These are phyloP conservation scores for Agraylea sexmaculata DNA, from an alignment of 1,140 invertebrate genomes.

Conservation along the genomic window DNA sequence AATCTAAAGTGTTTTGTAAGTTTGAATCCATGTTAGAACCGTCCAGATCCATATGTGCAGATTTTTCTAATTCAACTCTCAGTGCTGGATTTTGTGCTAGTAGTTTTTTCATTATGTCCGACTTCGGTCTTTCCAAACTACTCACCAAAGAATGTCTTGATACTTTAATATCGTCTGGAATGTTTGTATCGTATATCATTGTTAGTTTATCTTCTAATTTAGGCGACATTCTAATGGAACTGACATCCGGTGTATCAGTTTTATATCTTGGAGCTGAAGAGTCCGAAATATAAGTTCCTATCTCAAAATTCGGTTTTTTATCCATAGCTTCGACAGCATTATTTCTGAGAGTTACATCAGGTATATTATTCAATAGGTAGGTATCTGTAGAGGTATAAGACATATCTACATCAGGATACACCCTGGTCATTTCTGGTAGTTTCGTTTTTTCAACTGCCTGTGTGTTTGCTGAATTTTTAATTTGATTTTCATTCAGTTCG, in stretches of 20 bases:
- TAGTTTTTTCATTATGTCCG: conserved; percentile 42
- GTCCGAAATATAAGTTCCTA: conserved; percentile 18
- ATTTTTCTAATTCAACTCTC: too few relatives aligned
- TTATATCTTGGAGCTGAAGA: conserved; percentile 14
- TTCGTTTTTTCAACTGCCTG: conserved; percentile 4
- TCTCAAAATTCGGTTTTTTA: conserved; percentile 19
- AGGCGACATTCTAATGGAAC: conserved; percentile 18
- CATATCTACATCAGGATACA: too few relatives aligned
- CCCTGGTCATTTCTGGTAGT: neutral
- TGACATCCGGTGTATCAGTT: conserved; percentile 8
- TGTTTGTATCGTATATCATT: conserved; percentile 41
- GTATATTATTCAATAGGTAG: too few relatives aligned
- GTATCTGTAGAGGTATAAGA: too few relatives aligned
- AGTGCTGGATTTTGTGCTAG: conserved; percentile 39
- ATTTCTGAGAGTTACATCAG: conserved; percentile 13
- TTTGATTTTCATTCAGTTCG: conserved; percentile 8
- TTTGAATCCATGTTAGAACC: conserved; percentile 24
- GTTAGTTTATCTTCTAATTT: conserved; percentile 32
- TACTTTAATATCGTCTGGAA: conserved; percentile 48
- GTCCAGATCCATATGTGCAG: conserved; percentile 31
- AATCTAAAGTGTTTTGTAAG: conserved; percentile 17
- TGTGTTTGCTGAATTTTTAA: neutral
- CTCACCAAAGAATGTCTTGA: conserved; percentile 42
- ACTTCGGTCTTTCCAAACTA: conserved; percentile 41
- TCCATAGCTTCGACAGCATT: conserved; percentile 11